Percentiles rank a stretch among this genome's conserved stretches.
These are phyloP conservation scores for Brachyhypopomus occidentalis DNA, from an alignment of 2,113 vertebrate genomes.

Conservation along the genomic window DNA sequence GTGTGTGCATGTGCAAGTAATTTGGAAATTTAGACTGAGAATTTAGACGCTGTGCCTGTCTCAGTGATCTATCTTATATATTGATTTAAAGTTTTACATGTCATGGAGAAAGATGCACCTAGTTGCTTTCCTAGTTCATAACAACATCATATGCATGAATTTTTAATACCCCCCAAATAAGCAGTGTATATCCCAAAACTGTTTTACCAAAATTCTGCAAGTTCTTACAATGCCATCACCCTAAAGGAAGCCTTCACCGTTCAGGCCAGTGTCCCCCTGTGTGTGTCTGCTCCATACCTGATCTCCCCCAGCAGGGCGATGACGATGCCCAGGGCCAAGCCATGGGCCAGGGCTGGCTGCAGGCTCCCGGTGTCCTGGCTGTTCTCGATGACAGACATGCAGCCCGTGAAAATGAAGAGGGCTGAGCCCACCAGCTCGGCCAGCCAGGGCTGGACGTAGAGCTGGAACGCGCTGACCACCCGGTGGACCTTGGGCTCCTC, in stretches of 20 bases:
- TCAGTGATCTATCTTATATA: too few species aligned
- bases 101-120: too few species aligned
- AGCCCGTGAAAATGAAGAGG: constrained; percentile 85
- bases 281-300: constrained; percentile 72
- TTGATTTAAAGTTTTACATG: too few species aligned
- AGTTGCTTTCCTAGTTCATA: too few species aligned
- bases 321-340: constrained; percentile 76
- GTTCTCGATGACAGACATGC: constrained; percentile 77
- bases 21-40: too few species aligned
- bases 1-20: too few species aligned
- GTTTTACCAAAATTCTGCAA: neutral
- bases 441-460: constrained; percentile 79
- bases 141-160: too few species aligned
- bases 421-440: constrained; percentile 81
- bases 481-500: neutral
- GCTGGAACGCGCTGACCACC: constrained; percentile 62
- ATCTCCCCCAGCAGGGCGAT: constrained; percentile 76
- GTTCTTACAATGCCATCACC: neutral
- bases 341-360: constrained; percentile 85
- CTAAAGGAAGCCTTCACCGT: too few species aligned
- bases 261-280: neutral
- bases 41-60: too few species aligned
- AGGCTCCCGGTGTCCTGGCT: constrained; percentile 50
- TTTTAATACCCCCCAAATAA: neutral
- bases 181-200: neutral